Base-by-base conservation (phyloP, 2,888 invertebrate species). In the Marronus borbonicus region DNA sequence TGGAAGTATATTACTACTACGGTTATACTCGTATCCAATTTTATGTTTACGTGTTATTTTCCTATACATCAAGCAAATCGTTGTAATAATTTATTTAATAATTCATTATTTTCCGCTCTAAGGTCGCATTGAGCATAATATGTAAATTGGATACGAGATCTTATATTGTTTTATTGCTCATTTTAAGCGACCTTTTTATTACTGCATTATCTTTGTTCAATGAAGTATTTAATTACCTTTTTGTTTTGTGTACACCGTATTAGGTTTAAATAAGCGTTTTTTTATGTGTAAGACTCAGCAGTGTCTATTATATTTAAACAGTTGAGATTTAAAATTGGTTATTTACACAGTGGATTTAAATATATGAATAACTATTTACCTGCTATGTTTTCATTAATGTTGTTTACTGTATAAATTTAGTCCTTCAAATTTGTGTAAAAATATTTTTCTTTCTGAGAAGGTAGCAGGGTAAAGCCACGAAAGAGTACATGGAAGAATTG, bases 191-290 rank as follows among this genome's bases (percentile, higher is more conserved):
- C 72, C 72, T 74, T 74, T 74, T 74, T 74, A 74, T 74, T 74
- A 39, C 39, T n/a, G 44, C 24, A 74, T 74, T 74, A 74, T 74
- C 44, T 74, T 74, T 74, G 72, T 74, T 74, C 72, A 74, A 74
- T 74, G 72, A 74, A 62, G 72, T 74, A 60, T 74, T 74, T 60
- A 74, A 74, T 60, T 36, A 70, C n/a, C 10, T 28, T 28, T 50
- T 68, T 28, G 49, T 55, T 39, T 70, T 39, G 44, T 60, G 49
- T 74, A 31, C 14, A 70, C 31, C 44, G 44, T 44, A 44, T 44
- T 44, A 8, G 44, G 12, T 44, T 44, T 12, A 44, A 2, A 44
- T 44, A 44, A 44, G 44, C 44, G 44, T 52, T 36, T 68, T 17
- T 68, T 68, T 31, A 62, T 28, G 62, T 31, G 24, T 31, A 62